Percentiles rank a stretch among this genome's conserved stretches.
phyloP scores from a whole-genome alignment of 2,888 invertebrate species.

The Lepidocyrtinus sp. region DNA sequence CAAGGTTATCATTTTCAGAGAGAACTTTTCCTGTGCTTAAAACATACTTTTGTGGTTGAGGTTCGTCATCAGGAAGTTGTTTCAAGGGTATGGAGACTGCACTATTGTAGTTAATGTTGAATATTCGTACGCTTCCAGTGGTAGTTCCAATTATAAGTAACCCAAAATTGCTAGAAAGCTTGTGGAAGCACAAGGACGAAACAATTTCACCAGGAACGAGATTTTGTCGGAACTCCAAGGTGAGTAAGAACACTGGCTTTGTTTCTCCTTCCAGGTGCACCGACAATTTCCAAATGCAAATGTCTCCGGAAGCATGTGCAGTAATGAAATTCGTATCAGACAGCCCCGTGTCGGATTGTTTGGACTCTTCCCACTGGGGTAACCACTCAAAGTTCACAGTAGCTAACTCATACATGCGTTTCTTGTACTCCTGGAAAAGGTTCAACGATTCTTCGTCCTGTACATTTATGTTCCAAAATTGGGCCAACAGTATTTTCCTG shows the following conservation, averaged over 20 bases:
- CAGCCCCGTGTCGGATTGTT: neutral
- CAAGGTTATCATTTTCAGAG: constrained; percentile 41
- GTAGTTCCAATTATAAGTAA: constrained; percentile 49
- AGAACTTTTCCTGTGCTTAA: constrained; percentile 19
- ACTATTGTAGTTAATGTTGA: constrained; percentile 11
- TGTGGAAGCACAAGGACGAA: constrained; percentile 24
- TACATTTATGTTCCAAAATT: constrained; percentile 35
- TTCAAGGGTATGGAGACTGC: neutral
- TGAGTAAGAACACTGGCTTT: constrained; percentile 32
- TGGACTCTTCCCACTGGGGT: constrained; percentile 39
- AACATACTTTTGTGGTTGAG: constrained; percentile 23
- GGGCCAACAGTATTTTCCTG: constrained; percentile 37
- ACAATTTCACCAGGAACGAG: constrained; percentile 31
- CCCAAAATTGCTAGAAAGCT: constrained; percentile 25
- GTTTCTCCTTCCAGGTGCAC: neutral
- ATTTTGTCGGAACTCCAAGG: constrained; percentile 28
- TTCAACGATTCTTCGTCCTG: neutral
- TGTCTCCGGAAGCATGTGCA: constrained; percentile 50
- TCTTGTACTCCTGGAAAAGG: constrained; percentile 34
- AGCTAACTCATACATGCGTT: constrained; percentile 50
- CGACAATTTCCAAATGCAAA: constrained; percentile 54
- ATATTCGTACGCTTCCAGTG: constrained; percentile 33
- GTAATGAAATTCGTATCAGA: constrained; percentile 32
- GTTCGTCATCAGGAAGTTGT: neutral
- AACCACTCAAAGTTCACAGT: constrained; percentile 53